A percentile compares a stretch with the other conserved stretches of the same genome.
Evolutionary conservation across 2,888 invertebrate genomes (phyloP).

Genomic region (Creontiades dilutus): DNA sequence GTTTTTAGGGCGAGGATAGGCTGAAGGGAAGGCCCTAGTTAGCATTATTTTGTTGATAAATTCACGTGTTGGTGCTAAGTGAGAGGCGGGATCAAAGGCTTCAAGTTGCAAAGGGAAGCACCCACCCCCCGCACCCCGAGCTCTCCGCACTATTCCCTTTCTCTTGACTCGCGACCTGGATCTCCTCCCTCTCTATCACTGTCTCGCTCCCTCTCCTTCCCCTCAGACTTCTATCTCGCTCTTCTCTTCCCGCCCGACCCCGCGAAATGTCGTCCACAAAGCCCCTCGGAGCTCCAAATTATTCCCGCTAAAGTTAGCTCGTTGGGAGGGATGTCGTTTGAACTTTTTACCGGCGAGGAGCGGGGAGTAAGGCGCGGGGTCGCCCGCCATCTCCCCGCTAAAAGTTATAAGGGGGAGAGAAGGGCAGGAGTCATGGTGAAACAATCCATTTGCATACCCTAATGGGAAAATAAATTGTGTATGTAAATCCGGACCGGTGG

Average conservation of each 20-base stretch:
- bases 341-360: slow-evolving; percentile 60
- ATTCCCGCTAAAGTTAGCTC: slow-evolving; percentile 69
- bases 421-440: slow-evolving; percentile 66
- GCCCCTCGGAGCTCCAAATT: slow-evolving; percentile 68
- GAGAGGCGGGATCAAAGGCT: slow-evolving; percentile 67
- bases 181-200: slow-evolving; percentile 37
- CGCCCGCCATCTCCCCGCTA: slow-evolving; percentile 16
- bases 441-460: slow-evolving; percentile 72
- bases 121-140: not conserved
- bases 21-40: slow-evolving; percentile 31
- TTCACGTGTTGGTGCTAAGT: slow-evolving; percentile 66
- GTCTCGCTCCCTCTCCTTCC: slow-evolving; percentile 7
- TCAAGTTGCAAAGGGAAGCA: slow-evolving; percentile 68
- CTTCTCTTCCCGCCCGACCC: slow-evolving; percentile 32
- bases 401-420: slow-evolving; percentile 33
- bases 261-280: slow-evolving; percentile 67
- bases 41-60: slow-evolving; percentile 67
- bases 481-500: slow-evolving; percentile 68
- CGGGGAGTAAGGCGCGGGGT: slow-evolving; percentile 2
- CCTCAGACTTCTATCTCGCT: slow-evolving; percentile 1
- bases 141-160: slow-evolving; percentile 18
- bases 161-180: slow-evolving; percentile 57
- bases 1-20: slow-evolving; percentile 14
- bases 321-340: slow-evolving; percentile 68
- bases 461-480: slow-evolving; percentile 73